Base-by-base conservation (phyloP, 2,888 invertebrate genomes). In the Charanyca ferruginea region DNA sequence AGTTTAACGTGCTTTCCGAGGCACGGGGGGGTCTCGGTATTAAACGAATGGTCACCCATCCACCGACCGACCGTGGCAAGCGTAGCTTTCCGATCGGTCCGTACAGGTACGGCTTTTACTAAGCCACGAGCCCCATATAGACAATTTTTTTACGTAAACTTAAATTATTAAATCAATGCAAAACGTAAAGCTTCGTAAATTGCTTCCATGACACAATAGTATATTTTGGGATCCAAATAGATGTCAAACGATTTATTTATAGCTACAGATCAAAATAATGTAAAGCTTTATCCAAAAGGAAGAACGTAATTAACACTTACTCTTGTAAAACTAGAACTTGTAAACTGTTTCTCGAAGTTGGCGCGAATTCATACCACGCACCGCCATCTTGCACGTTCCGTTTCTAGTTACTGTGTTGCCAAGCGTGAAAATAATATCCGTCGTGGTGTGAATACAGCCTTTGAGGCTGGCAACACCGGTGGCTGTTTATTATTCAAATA, bases 341-440 rank as follows among this genome's bases (percentile, higher is more conserved):
- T 71, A 83, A 84, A 75, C 64, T 71, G 73, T 72, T 74, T 60
- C 32, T 18, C 60, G 42, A 74, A 83, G 79, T 85, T 84, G 71
- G 80, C 79, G 83, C 62, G 79, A 75, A 77, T 79, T 78, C 83
- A 69, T 32, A 64, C 64, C 71, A 72, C 79, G 68, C 67, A 45
- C 65, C 70, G 81, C 78, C 83, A 87, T 85, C 81, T 83, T 81
- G 75, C 87, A 85, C 88, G 88, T 88, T 84, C 83, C 90, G 90
- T 88, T 89, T 90, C 91, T 91, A 88, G 90, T 93, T 92, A 93
- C 77, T 77, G 87, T 90, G 92, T 89, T 90, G 90, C 91, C 93
- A 91, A 86, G 86, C 94, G 91, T 93, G 89, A 93, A 92, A 94
- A 94, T 90, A 93, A 94, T 92, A 93, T 91, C 90, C 90, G 91